phyloP scores from a whole-genome alignment of 1,140 invertebrate genomes.

The Neoseiulus cucumeris region DNA sequence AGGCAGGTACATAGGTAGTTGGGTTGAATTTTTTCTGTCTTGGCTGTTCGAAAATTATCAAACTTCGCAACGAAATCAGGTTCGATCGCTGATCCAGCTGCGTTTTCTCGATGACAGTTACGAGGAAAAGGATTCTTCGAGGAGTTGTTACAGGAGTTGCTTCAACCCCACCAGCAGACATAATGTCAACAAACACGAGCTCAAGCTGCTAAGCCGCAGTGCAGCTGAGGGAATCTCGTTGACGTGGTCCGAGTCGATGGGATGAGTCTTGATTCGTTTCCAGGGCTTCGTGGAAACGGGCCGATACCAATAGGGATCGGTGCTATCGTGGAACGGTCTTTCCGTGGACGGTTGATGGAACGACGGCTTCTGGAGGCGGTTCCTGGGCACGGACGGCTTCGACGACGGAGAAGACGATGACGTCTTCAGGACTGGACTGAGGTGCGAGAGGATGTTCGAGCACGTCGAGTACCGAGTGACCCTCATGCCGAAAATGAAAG shows the following conservation, averaged over 20 bases:
- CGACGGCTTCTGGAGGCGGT: background rate
- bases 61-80: too few species aligned
- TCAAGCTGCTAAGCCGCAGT: too few species aligned
- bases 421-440: background rate
- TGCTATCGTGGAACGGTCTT: background rate
- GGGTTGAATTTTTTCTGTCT: too few species aligned
- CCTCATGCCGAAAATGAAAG: constrained; percentile 41
- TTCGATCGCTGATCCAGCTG: too few species aligned
- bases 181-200: too few species aligned
- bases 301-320: background rate
- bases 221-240: constrained; percentile 3
- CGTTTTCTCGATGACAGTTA: too few species aligned
- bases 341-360: background rate
- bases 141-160: too few species aligned
- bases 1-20: too few species aligned
- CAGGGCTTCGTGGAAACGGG: constrained; percentile 5
- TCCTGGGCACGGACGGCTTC: background rate
- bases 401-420: too few species aligned
- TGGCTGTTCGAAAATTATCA: too few species aligned
- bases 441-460: background rate
- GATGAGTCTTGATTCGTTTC: constrained; percentile 1
- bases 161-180: too few species aligned
- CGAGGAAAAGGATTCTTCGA: too few species aligned
- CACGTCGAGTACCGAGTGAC: constrained; percentile 25
- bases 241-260: background rate